These are phyloP conservation scores for Melanocharis versteri DNA, from an alignment of 2,113 vertebrate genomes.

Conservation along the genomic window DNA sequence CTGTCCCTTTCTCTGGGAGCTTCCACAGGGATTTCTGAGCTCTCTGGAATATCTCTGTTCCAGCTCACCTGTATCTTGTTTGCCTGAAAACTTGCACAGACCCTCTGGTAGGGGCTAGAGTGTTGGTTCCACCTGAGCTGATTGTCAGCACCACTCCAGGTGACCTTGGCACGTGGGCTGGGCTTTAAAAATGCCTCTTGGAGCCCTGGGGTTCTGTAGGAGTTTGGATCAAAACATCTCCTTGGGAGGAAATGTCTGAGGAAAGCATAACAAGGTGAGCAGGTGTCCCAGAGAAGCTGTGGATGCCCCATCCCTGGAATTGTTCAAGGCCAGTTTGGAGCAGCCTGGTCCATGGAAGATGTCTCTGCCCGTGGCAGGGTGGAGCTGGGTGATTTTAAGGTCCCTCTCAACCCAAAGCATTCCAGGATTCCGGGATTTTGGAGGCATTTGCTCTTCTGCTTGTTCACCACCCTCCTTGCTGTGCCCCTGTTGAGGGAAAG, in stretches of 20 bases:
- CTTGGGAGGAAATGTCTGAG: not conserved
- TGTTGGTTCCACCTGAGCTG: not conserved
- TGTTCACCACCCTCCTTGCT: not conserved
- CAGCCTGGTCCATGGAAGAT: not conserved
- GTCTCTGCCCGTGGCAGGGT: not conserved
- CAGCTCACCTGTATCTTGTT: not conserved
- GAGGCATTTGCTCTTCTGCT: not conserved
- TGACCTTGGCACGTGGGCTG: not conserved
- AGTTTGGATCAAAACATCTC: not conserved
- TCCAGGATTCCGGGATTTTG: not conserved
- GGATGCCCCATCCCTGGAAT: not conserved
- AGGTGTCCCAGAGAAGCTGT: not conserved
- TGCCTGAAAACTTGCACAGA: not conserved
- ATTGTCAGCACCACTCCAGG: not conserved
- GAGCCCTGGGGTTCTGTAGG: not conserved
- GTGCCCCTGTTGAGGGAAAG: not conserved
- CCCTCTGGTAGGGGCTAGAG: not conserved
- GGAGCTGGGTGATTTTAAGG: not conserved
- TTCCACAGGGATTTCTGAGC: not conserved
- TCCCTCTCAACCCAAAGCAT: not conserved
- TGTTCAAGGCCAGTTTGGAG: not conserved
- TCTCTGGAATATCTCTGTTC: not conserved
- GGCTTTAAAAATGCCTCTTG: not conserved
- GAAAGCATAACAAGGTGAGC: not conserved
- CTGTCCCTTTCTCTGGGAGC: not conserved